Evolutionary conservation across 2,113 vertebrate species (phyloP), one percentile per base, ranked within the genome.

Genomic region (Clarias gariepinus): DNA sequence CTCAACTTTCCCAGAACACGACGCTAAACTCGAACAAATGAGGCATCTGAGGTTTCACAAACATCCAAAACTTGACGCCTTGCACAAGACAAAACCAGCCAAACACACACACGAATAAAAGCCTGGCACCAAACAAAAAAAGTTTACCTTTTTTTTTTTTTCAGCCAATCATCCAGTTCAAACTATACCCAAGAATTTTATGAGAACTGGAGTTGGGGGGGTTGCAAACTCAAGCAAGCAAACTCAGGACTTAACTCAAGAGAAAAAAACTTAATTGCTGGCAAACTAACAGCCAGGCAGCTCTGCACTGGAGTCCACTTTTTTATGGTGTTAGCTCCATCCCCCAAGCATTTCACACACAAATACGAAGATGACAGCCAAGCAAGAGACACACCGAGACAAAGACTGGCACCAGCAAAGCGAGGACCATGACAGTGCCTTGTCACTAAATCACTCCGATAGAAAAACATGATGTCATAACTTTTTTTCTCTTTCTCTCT

Each of bases 401-500:
- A 81, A 71, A 71, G 33, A 77, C 84, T 21, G 66, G 25, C 74
- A 69, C 86, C 87, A 89, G 87, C 88, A 69, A 77, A 61, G 63
- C 12, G 71, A 77, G 15, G 85, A 78, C 64, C 81, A 55, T 85
- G 84, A 89, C 33, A 52, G 28, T 84, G 84, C 88, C 92, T 89
- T 88, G 90, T 76, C 90, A 83, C 89, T 86, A 91, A 91, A 90
- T 55, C 58, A 64, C 41, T 86, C 55, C 4, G 25, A 86, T 73
- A 73, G 47, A 61, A 60, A 47, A 60, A 36, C 36, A 58, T 69
- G 47, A 33, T 28, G 53, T 30, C 76, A 85, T 69, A 80, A 66
- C 30, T 21, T 1, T 21, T 55, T 33, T 23, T 25, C 10, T 3
- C 69, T 30, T 23, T n/a, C 61, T n/a, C 63, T 6, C 66, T 18